Evolutionary conservation across 1,140 invertebrate genomes (phyloP), one percentile per base, ranked within the genome.

Genomic region (Magallana gigas): DNA sequence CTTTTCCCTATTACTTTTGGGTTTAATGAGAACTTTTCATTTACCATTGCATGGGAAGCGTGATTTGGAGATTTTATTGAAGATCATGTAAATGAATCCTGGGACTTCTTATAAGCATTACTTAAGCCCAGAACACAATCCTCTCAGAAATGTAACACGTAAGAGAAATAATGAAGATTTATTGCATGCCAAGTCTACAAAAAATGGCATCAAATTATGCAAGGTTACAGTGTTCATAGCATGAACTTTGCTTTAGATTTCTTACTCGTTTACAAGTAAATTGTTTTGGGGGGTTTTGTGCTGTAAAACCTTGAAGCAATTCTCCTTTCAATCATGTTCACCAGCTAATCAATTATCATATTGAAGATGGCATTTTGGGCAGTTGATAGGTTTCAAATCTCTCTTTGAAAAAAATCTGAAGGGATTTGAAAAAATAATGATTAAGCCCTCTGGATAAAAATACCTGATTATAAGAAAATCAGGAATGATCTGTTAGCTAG

Each of bases 241-340:
- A 12, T 29, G 23, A 29, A 48, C 36, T 76, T 76, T 76, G 36
- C 68, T 76, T 58, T 59, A 23, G 57, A 83, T n/a, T 83, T 57
- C 9, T 83, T 18, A 23, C 48, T 83, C 8, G 56, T 57, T 58
- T 58, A 2, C 57, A 83, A 57, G 23, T 58, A n/a, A 83, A 29
- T 76, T 48, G 36, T 48, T 48, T 48, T 48, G 2, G 36, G 36
- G 36, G 68, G 6, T 29, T 76, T 29, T 76, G 14, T 64, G 68
- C 18, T 12, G 23, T 29, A 23, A 29, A 76, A 76, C 29, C 36
- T 29, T 29, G 36, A 76, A 71, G 23, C 68, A 71, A 76, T 76
- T 36, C 68, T 48, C 68, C 68, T 76, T 76, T 18, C 68, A 76
- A 76, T 76, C 68, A 36, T 76, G 11, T 76, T 76, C 68, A 76